Percentiles rank a stretch among this genome's conserved stretches.
phyloP scores from a whole-genome alignment of 2,797 vertebrate species.

The Bovichtus variegatus region DNA sequence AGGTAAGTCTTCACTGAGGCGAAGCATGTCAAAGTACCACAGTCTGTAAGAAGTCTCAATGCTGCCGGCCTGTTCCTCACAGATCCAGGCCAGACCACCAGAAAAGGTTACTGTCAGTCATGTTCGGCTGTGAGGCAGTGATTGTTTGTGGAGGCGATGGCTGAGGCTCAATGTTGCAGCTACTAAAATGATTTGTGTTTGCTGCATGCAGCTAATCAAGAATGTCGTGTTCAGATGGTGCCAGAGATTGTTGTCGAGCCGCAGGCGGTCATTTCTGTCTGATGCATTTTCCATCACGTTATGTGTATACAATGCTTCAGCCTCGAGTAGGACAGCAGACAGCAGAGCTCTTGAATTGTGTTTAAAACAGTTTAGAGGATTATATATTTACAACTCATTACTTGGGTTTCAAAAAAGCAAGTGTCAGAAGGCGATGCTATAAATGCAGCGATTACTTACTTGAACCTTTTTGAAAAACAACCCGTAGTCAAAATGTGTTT shows the following conservation, averaged over 20 bases:
- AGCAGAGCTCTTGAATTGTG: constrained; percentile 30
- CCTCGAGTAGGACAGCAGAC: constrained; percentile 12
- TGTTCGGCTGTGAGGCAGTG: constrained; percentile 14
- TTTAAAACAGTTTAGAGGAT: constrained; percentile 31
- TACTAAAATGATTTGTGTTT: constrained; percentile 53
- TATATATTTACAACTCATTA: constrained; percentile 33
- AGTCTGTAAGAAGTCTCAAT: constrained; percentile 52
- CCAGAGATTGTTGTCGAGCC: constrained; percentile 53
- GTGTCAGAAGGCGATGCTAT: constrained; percentile 22
- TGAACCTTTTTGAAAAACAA: neutral
- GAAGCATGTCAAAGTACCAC: constrained; percentile 80
- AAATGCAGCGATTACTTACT: constrained; percentile 6
- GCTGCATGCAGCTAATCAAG: constrained; percentile 38
- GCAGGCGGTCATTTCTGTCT: constrained; percentile 43
- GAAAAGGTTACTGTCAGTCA: constrained; percentile 76
- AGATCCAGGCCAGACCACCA: constrained; percentile 65
- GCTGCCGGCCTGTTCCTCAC: constrained; percentile 65
- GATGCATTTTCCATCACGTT: constrained; percentile 29
- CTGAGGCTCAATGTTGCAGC: constrained; percentile 17
- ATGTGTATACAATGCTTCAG: constrained; percentile 33
- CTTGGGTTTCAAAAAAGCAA: constrained; percentile 4
- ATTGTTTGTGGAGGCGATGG: constrained; percentile 31
- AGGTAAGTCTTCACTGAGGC: constrained; percentile 87
- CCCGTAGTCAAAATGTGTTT: neutral
- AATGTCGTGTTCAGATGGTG: constrained; percentile 46